A percentile compares a stretch with the other conserved stretches of the same genome.
phyloP scores from a whole-genome alignment of 2,797 vertebrate species.

The Pygocentrus nattereri region DNA sequence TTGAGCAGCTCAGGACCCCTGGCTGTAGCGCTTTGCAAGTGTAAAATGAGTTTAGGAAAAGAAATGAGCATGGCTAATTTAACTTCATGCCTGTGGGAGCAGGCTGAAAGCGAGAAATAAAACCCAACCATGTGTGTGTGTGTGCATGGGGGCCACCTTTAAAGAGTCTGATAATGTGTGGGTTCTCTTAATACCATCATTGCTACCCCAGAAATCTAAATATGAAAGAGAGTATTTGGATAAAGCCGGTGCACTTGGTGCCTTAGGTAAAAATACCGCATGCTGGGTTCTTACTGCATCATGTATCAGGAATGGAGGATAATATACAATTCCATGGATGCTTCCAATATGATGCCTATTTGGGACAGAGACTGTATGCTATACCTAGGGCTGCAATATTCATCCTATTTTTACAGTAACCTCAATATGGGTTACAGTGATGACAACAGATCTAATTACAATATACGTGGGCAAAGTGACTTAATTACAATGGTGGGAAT shows the following conservation, averaged over 20 bases:
- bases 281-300: background rate
- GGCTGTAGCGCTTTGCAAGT: constrained; percentile 43
- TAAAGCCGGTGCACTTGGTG: background rate
- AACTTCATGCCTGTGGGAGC: constrained; percentile 45
- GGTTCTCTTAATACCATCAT: constrained; percentile 10
- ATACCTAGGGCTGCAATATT: background rate
- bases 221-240: constrained; percentile 2
- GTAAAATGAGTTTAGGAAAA: constrained; percentile 63
- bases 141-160: background rate
- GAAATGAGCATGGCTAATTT: constrained; percentile 61
- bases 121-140: constrained; percentile 23
- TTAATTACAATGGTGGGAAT: too few relatives aligned
- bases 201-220: background rate
- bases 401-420: too few relatives aligned
- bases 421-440: too few relatives aligned
- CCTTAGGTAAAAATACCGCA: background rate
- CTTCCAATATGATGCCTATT: background rate
- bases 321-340: background rate
- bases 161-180: constrained; percentile 6
- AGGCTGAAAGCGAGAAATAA: constrained; percentile 52
- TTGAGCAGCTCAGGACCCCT: constrained; percentile 45
- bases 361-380: background rate
- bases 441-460: too few relatives aligned
- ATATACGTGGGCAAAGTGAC: too few relatives aligned
- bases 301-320: background rate